Conservation (phyloP, 2,113 vertebrate species). For the Ctenomys sociabilis region DNA sequence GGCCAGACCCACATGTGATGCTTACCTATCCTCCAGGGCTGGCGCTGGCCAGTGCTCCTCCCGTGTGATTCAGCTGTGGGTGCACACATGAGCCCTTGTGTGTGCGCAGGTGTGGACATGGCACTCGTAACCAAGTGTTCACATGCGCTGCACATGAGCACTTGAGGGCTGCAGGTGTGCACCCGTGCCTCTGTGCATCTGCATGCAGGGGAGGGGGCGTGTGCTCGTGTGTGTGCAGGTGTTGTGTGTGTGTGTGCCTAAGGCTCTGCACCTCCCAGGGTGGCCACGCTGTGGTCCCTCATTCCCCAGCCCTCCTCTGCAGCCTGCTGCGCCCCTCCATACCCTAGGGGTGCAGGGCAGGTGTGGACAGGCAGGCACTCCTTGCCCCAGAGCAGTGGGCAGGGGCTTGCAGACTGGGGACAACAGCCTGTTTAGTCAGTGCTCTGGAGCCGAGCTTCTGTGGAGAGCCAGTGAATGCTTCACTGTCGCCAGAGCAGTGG, state of each 20-base stretch:
- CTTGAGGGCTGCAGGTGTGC: not conserved
- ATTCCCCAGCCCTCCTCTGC: accelerated
- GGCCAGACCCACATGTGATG: accelerated
- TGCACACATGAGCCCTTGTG: not conserved
- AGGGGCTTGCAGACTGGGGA: too few species aligned
- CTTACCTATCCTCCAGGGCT: too few species aligned
- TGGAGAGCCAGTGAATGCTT: too few species aligned
- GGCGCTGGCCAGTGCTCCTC: not conserved
- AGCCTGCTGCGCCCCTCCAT: accelerated
- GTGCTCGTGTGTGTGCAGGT: not conserved
- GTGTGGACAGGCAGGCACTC: not conserved
- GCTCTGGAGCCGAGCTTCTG: not conserved
- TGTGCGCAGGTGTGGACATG: too few species aligned
- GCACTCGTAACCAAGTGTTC: not conserved
- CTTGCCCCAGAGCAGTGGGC: not conserved
- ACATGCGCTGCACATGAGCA: not conserved
- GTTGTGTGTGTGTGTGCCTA: too few species aligned
- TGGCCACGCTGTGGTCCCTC: accelerated
- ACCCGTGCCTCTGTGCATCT: not conserved
- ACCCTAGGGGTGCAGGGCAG: accelerated
- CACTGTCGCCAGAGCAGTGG: too few species aligned
- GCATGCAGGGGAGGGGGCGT: accelerated
- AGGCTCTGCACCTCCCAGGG: not conserved
- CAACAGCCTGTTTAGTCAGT: not conserved
- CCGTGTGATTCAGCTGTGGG: not conserved